phyloP scores from a whole-genome alignment of 2,797 vertebrate species.

The Parauchenoglanis punctatus region DNA sequence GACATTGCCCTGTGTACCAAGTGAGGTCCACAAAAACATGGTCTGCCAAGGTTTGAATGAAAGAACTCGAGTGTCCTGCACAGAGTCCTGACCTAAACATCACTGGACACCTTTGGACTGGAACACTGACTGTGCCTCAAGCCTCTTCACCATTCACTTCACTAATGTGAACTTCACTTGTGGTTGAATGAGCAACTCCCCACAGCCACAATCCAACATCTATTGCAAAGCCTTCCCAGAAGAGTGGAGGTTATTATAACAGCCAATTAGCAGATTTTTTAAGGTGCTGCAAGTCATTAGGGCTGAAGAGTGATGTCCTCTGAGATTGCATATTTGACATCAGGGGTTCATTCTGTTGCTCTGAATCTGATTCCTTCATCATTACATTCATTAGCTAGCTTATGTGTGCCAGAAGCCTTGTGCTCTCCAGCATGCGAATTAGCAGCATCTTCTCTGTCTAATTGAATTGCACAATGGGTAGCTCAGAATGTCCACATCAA shows the following conservation, averaged over 20 bases:
- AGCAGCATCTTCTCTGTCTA: conserved; percentile 27
- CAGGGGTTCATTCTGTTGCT: conserved; percentile 37
- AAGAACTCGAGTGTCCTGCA: not conserved
- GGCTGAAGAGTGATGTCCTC: conserved; percentile 11
- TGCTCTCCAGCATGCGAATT: conserved; percentile 28
- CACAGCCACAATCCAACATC: not conserved
- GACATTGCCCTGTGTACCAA: not conserved
- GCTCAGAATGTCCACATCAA: conserved; percentile 1
- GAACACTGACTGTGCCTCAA: no score
- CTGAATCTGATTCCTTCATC: conserved; percentile 1
- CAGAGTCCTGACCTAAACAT: not conserved
- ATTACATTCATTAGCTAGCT: conserved; percentile 36
- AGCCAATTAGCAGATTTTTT: not conserved
- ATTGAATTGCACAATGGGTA: conserved; percentile 22
- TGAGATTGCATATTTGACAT: conserved; percentile 44
- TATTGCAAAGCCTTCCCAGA: not conserved
- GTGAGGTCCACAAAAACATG: not conserved
- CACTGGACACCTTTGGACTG: not conserved
- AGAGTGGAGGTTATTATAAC: not conserved
- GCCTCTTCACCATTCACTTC: not conserved
- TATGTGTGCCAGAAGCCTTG: conserved; percentile 27
- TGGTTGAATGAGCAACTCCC: not conserved
- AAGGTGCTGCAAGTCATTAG: not conserved
- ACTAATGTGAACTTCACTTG: not conserved
- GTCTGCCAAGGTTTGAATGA: not conserved